These are phyloP conservation scores for Lophotis ruficrista DNA, from an alignment of 2,113 vertebrate genomes.

Conservation along the genomic window DNA sequence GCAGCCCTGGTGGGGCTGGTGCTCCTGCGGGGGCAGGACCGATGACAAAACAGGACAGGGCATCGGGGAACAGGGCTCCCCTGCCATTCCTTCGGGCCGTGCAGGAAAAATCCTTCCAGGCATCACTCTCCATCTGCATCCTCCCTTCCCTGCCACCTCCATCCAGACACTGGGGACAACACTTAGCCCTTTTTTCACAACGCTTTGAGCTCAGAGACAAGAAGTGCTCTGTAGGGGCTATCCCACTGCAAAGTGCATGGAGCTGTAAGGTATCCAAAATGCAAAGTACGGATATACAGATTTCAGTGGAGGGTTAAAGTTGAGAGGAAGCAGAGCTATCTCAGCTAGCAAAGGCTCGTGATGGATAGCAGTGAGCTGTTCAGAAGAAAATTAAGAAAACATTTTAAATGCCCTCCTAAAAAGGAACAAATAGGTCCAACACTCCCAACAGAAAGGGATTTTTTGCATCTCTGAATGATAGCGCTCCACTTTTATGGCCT, in stretches of 20 bases:
- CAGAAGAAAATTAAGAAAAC: slow-evolving; percentile 54
- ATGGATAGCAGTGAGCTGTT: slow-evolving; percentile 3
- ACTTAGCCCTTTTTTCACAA: background rate
- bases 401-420: slow-evolving; percentile 48
- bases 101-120: background rate
- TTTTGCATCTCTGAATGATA: slow-evolving; percentile 62
- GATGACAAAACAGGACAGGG: background rate
- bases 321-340: background rate
- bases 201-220: background rate
- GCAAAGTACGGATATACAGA: rapidly evolving
- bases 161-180: background rate
- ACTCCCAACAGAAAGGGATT: slow-evolving; percentile 20
- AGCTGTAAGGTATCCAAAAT: background rate
- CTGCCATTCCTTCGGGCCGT: background rate
- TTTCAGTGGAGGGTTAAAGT: background rate
- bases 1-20: background rate
- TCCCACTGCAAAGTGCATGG: background rate
- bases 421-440: slow-evolving; percentile 46
- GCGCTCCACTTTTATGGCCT: slow-evolving; percentile 17
- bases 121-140: background rate
- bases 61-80: background rate
- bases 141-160: background rate
- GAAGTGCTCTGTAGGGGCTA: background rate
- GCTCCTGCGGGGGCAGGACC: background rate
- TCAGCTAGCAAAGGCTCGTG: background rate